Base-by-base conservation (phyloP, 1,140 invertebrate species). In the Scaptomyza hsui region DNA sequence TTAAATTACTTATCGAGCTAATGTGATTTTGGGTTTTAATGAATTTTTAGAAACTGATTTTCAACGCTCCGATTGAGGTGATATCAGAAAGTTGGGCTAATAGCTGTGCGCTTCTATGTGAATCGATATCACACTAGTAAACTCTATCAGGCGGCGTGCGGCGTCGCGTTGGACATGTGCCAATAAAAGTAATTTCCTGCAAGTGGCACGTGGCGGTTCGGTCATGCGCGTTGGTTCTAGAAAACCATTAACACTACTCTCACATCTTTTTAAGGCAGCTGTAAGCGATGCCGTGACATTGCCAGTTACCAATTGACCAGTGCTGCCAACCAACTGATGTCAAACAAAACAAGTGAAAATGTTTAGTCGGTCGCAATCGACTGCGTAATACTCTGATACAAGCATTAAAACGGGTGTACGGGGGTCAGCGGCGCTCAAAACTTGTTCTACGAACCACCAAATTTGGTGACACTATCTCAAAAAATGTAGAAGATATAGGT, bases 171-270 rank as follows among this genome's bases (percentile, higher is more conserved):
- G 60, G 65, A 61, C 80, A 77, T 68, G 75, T 65, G 76, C 72
- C 81, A 81, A 85, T 85, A 85, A 86, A 88, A 86, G 62, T 86
- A 81, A 86, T 86, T 88, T 86, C 82, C 81, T 86, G 81, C 72
- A 61, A 74, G 56, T 47, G 81, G 45, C 81, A 85, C 81, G 81
- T 85, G 81, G 47, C 81, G 69, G 42, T 39, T 19, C 48, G 61
- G 62, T 68, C 72, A 60, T 75, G 77, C 62, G 61, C 61, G 56
- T 64, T 64, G 32, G 10, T 32, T 29, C 29, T n/a, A 21, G 24
- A 15, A 16, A 7, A 12, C 4, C 4, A 2, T 9, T 15, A 59
- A 37, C 24, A 48, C 48, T 29, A 41, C 29, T 42, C 55, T 75
- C 44, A 47, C 60, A 21, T 41, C 12, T 48, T 15, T 19, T 12